Base-by-base conservation (phyloP, 2,888 invertebrate species). In the Dynastes hyllus region DNA sequence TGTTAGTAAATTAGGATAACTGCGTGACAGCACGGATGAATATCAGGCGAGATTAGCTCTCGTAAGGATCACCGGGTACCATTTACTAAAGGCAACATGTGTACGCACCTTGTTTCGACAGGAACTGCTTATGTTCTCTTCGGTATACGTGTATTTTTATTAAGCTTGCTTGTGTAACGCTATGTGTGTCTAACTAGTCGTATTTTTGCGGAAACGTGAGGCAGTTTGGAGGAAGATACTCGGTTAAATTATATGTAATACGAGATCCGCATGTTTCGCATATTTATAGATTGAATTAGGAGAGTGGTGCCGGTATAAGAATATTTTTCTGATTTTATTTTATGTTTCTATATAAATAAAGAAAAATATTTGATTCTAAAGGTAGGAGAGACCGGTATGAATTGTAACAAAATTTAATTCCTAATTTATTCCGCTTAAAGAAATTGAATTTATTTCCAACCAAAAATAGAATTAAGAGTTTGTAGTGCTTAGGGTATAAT, bases 1-100 rank as follows among this genome's bases (percentile, higher is more conserved):
- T 79, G 82, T 79, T 81, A 80, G 84, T 84, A 85, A 85, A 85
- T 85, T 85, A 82, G 85, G 84, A 84, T 84, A 82, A 84, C 83
- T 83, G 81, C 82, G 78, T 83, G 84, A 84, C 85, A 83, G 82
- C 83, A 80, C 79, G 79, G 81, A 81, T 82, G 78, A 79, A 79
- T 78, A 65, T 45, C 61, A 50, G 73, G 51, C 71, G 78, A 73
- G 71, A 69, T 55, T 58, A 63, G 78, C 45, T 45, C 55, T 78
- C 78, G 78, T 76, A 79, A 76, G 76, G 70, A 76, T 76, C 69
- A 22, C 29, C 69, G 16, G 50, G 16, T 13, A n/a, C n/a, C 71
- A 53, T 66, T 40, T 40, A 66, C 66, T 37, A 71, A 50, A 66
- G 22, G 67, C 76, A 66, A 63, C 79, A 79, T 79, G 69, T 79